Base-by-base conservation (phyloP, 2,888 invertebrate species). In the Brachypalpus laphriformis region DNA sequence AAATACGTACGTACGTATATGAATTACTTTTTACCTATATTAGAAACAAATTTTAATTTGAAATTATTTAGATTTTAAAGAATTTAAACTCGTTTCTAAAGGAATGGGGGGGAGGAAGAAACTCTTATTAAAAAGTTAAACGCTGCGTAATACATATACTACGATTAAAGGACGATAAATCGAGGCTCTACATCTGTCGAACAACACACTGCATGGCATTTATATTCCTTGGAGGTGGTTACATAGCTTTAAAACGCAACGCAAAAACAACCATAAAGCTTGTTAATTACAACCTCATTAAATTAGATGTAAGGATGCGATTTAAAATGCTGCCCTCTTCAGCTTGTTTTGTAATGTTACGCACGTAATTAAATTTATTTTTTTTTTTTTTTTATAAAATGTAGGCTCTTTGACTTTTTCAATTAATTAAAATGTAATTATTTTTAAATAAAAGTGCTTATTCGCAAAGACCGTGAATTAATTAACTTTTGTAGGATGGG, bases 341-440 rank as follows among this genome's bases (percentile, higher is more conserved):
- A n/a, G 11, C 2, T 5, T 11, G 11, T 18, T 25, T 18, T 22
- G 18, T 11, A 31, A 56, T 22, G 11, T 31, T 63, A 63, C 16
- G 42, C 47, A 37, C 49, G 49, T 37, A 54, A 28, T 54, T 68
- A 40, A 18, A 25, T 68, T 49, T 49, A 16, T 9, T 14, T 42
- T 34, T 18, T 31, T 7, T 20, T 9, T 14, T 42, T 34, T 18
- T 31, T 7, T 20, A 2, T 20, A 7, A 45, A 54, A 22, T 20
- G 31, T 20, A 57, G 22, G 37, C 37, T 37, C 20, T 20, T 40
- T 11, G n/a, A 37, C 37, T 57, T 56, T 28, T 51, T 18, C 56
- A 56, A 56, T 70, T 70, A 70, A 54, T 56, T 56, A 31, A 42
- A 56, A 9, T 31, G 45, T 70, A 31, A 56, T 42, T 42, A 31